Conservation (phyloP, 2,888 invertebrate genomes). For the Plusia festucae region DNA sequence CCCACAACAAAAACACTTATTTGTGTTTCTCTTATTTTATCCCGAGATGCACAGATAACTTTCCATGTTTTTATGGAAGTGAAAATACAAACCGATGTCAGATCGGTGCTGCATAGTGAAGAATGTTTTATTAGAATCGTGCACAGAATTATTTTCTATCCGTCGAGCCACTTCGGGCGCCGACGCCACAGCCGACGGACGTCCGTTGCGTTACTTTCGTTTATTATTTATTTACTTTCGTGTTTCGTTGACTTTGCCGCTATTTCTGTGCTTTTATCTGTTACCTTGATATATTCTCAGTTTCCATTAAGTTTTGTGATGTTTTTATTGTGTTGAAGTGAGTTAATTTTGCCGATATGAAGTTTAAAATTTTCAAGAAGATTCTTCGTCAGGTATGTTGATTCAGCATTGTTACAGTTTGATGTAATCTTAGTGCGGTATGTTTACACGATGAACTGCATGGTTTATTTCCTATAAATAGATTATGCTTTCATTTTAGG, state of each 20-base stretch:
- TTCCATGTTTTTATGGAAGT: conserved; percentile 56
- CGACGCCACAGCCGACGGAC: conserved; percentile 56
- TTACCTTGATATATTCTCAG: conserved; percentile 67
- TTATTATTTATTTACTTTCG: conserved; percentile 61
- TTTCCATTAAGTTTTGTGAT: conserved; percentile 64
- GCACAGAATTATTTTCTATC: conserved; percentile 55
- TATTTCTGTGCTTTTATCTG: conserved; percentile 64
- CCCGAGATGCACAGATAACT: conserved; percentile 34
- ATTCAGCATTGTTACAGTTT: conserved; percentile 57
- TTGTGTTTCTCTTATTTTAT: background rate
- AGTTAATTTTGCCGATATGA: conserved; percentile 67
- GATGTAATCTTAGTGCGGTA: conserved; percentile 28
- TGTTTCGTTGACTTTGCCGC: conserved; percentile 56
- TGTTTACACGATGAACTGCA: conserved; percentile 41
- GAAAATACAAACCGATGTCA: conserved; percentile 53
- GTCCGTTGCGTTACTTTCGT: conserved; percentile 45
- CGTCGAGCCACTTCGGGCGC: conserved; percentile 54
- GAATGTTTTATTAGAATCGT: conserved; percentile 49
- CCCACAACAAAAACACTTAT: background rate
- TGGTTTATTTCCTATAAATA: conserved; percentile 38
- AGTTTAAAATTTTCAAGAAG: conserved; percentile 85
- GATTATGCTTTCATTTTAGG: conserved; percentile 21
- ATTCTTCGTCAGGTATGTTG: conserved; percentile 77
- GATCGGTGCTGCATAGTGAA: conserved; percentile 33
- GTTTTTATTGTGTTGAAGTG: conserved; percentile 62